phyloP scores from a whole-genome alignment of 2,113 vertebrate species.

The Excalfactoria chinensis region DNA sequence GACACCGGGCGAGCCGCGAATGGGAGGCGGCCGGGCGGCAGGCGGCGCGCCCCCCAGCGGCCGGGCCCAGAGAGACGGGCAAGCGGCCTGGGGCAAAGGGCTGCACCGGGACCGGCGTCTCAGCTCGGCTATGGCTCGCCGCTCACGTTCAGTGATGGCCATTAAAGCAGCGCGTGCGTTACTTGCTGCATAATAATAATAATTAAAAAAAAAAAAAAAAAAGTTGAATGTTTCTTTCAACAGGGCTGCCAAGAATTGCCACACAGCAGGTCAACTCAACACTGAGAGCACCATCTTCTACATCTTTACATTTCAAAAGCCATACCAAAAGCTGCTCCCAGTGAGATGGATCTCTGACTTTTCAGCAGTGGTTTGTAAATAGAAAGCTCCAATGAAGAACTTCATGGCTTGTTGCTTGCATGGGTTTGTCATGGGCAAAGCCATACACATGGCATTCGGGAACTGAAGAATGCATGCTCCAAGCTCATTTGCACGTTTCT shows the following conservation, averaged over 20 bases:
- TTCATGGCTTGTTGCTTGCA: not conserved
- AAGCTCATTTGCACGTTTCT: not conserved
- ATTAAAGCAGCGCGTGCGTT: not conserved
- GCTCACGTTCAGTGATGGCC: not conserved
- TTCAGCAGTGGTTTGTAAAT: not conserved
- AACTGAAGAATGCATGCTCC: not conserved
- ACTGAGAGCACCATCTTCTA: not conserved
- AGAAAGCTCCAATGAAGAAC: not conserved
- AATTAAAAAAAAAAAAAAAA: not conserved
- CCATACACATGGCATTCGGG: fast-evolving
- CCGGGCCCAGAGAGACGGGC: too few relatives aligned
- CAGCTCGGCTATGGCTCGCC: too few relatives aligned
- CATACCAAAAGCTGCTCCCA: not conserved
- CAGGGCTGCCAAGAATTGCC: not conserved
- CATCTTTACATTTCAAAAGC: not conserved
- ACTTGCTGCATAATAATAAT: not conserved
- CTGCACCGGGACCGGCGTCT: too few relatives aligned
- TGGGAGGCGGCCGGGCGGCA: constrained; percentile 69
- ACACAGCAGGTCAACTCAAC: not conserved
- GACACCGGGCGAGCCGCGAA: constrained; percentile 84
- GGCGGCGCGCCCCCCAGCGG: constrained; percentile 44
- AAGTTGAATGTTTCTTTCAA: not conserved
- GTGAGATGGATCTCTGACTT: not conserved
- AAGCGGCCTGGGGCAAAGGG: not conserved
- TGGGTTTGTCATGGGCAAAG: fast-evolving